These are phyloP conservation scores for Hyperoplus immaculatus DNA, from an alignment of 2,797 vertebrate genomes.

Conservation along the genomic window DNA sequence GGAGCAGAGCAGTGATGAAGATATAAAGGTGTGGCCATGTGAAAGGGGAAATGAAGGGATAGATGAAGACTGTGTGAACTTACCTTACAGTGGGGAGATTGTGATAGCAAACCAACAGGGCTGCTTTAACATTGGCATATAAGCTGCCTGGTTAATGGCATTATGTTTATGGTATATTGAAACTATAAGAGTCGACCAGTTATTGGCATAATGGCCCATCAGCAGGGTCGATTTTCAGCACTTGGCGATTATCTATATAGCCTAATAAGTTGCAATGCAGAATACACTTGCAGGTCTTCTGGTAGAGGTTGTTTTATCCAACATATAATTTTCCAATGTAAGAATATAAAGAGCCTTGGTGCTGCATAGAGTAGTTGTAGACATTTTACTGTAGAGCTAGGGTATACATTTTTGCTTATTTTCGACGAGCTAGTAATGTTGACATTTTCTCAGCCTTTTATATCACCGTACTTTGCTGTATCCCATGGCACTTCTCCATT, in stretches of 20 bases:
- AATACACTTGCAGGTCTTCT: too few relatives aligned
- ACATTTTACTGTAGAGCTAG: neutral
- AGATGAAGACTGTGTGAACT: slow-evolving; percentile 63
- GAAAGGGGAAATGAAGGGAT: slow-evolving; percentile 50
- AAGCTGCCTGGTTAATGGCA: slow-evolving; percentile 25
- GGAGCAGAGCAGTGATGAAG: slow-evolving; percentile 51
- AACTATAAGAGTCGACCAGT: neutral
- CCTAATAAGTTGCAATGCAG: too few relatives aligned
- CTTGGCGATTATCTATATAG: too few relatives aligned
- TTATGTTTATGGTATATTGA: neutral
- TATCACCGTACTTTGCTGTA: neutral
- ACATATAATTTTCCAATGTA: neutral
- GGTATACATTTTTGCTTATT: neutral
- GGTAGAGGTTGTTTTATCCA: too few relatives aligned
- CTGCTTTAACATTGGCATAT: slow-evolving; percentile 29
- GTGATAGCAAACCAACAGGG: slow-evolving; percentile 37
- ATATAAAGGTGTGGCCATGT: slow-evolving; percentile 71
- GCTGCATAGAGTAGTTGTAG: neutral
- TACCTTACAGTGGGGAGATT: slow-evolving; percentile 68
- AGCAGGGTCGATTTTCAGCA: too few relatives aligned
- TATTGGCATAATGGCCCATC: too few relatives aligned
- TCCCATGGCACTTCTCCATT: neutral
- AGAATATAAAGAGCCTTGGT: neutral
- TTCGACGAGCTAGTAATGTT: neutral
- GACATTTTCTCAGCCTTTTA: neutral